phyloP scores from a whole-genome alignment of 2,888 invertebrate species.

The Phyllotreta striolata region DNA sequence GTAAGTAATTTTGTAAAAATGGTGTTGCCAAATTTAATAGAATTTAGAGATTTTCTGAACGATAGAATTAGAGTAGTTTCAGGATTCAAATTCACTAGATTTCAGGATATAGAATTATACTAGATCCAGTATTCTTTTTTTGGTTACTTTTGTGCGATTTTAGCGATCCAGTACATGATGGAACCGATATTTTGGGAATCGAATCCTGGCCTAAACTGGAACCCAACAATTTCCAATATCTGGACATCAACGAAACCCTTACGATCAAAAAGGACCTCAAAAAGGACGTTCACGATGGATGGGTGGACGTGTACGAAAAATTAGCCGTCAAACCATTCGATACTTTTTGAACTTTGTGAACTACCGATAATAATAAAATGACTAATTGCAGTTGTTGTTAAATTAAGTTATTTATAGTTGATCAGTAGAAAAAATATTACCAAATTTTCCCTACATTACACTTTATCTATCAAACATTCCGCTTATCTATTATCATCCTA shows the following conservation, averaged over 20 bases:
- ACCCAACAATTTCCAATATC: constrained; percentile 33
- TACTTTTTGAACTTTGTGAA: constrained; percentile 28
- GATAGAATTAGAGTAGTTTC: neutral
- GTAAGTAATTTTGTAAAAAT: constrained; percentile 51
- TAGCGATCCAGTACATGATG: constrained; percentile 53
- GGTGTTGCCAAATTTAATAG: neutral
- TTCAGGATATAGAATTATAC: neutral
- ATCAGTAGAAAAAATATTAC: no score
- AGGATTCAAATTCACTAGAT: neutral
- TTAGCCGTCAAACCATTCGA: constrained; percentile 34
- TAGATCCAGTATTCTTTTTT: neutral
- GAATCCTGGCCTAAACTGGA: constrained; percentile 37
- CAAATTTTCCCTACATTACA: no score
- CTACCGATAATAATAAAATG: no score
- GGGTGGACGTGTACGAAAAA: constrained; percentile 37
- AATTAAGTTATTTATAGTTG: no score
- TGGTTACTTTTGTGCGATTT: constrained; percentile 23
- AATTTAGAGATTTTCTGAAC: neutral
- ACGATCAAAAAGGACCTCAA: constrained; percentile 35
- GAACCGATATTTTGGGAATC: constrained; percentile 26
- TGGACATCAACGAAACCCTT: constrained; percentile 40
- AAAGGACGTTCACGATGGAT: constrained; percentile 27
- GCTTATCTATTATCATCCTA: no score
- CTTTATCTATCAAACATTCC: no score
- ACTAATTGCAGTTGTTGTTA: no score